Percentiles rank a stretch among this genome's conserved stretches.
Evolutionary conservation across 2,797 vertebrate genomes (phyloP).

Genomic region (Phoebastria nigripes): DNA sequence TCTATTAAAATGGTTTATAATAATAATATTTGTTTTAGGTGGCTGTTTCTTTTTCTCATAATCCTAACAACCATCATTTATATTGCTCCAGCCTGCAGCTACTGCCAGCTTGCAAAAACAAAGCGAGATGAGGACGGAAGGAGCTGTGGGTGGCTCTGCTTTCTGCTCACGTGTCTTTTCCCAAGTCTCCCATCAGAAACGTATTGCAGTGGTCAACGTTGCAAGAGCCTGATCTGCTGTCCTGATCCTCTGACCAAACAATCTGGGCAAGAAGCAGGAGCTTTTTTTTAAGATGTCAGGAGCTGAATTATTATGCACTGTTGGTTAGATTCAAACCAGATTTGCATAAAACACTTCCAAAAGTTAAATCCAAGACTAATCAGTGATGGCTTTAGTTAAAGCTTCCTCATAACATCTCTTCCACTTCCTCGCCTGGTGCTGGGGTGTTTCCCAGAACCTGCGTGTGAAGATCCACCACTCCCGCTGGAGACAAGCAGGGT

Average conservation of each 20-base stretch:
- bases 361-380: not conserved
- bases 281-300: not conserved
- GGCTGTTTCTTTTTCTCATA: not conserved
- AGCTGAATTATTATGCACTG: not conserved
- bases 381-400: not conserved
- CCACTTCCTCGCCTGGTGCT: not conserved
- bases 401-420: not conserved
- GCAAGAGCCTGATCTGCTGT: not conserved
- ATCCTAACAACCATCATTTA: not conserved
- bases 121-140: not conserved
- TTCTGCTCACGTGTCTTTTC: not conserved
- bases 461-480: not conserved
- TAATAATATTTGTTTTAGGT: not conserved
- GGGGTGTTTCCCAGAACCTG: not conserved
- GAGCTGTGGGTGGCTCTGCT: not conserved
- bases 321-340: not conserved
- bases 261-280: not conserved
- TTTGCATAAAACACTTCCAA: not conserved
- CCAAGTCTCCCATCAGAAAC: not conserved
- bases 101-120: not conserved
- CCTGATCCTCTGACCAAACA: not conserved
- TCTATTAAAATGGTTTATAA: not conserved
- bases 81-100: not conserved
- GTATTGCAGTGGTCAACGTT: fast-evolving
- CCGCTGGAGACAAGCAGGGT: not conserved